Evolutionary conservation across 2,113 vertebrate genomes (phyloP).

Genomic region (Chionomys nivalis): DNA sequence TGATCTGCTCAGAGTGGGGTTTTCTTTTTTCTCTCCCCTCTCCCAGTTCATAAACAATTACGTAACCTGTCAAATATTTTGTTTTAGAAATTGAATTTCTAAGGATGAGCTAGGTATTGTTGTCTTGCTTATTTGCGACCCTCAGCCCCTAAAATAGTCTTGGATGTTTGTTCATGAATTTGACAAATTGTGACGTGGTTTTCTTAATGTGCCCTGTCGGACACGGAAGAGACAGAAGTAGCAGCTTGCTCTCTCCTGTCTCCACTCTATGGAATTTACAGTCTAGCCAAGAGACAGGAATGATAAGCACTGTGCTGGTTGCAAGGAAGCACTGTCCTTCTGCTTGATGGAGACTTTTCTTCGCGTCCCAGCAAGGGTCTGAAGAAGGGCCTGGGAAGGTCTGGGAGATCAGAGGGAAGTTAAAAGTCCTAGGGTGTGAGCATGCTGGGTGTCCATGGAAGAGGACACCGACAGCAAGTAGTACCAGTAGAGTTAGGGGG

Average conservation of each 20-base stretch:
- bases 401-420: not conserved
- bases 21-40: not conserved
- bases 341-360: not conserved
- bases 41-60: not conserved
- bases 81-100: not conserved
- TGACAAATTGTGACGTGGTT: not conserved
- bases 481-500: not conserved
- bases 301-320: accelerated
- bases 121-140: not conserved
- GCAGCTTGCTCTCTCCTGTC: not conserved
- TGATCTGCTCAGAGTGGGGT: not conserved
- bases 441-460: not conserved
- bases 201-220: not conserved
- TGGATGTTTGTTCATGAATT: not conserved
- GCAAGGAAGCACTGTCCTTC: not conserved
- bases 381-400: not conserved
- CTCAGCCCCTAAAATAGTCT: not conserved
- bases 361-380: not conserved
- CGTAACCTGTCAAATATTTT: slow-evolving; percentile 10
- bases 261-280: not conserved
- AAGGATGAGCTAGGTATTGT: not conserved
- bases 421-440: not conserved
- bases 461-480: not conserved
- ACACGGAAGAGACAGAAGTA: not conserved
- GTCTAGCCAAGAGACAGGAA: too few relatives aligned